Percentiles rank a stretch among this genome's conserved stretches.
These are phyloP conservation scores for Hypena proboscidalis DNA, from an alignment of 2,888 invertebrate species.

Conservation along the genomic window DNA sequence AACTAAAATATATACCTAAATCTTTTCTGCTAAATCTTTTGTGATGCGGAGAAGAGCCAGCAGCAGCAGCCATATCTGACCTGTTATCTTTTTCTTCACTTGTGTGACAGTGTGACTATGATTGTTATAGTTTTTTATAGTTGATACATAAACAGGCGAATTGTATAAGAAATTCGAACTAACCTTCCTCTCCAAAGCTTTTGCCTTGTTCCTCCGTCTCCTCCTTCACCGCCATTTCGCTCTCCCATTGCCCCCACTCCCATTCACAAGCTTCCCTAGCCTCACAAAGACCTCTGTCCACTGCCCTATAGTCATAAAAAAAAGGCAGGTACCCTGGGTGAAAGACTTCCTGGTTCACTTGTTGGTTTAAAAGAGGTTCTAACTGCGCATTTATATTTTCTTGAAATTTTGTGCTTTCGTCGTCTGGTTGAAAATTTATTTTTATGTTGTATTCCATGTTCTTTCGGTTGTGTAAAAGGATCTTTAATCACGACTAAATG, in stretches of 20 bases:
- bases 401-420: constrained; percentile 35
- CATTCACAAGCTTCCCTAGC: constrained; percentile 34
- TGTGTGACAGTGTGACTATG: too few species aligned
- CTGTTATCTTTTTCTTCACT: too few species aligned
- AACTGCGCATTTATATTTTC: constrained; percentile 22
- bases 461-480: too few species aligned
- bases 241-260: constrained; percentile 58
- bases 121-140: too few species aligned
- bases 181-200: constrained; percentile 64
- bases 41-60: too few species aligned
- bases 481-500: too few species aligned
- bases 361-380: constrained; percentile 27
- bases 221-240: constrained; percentile 59
- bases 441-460: constrained; percentile 64
- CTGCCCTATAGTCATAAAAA: constrained; percentile 59
- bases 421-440: constrained; percentile 52
- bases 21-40: too few species aligned
- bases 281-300: constrained; percentile 42
- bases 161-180: constrained; percentile 12
- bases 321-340: constrained; percentile 59
- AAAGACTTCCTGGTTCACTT: constrained; percentile 43
- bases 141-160: neutral
- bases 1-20: too few species aligned
- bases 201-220: constrained; percentile 51
- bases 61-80: too few species aligned